Evolutionary conservation across 2,113 vertebrate genomes (phyloP).

Genomic region (Neomonachus schauinslandi): DNA sequence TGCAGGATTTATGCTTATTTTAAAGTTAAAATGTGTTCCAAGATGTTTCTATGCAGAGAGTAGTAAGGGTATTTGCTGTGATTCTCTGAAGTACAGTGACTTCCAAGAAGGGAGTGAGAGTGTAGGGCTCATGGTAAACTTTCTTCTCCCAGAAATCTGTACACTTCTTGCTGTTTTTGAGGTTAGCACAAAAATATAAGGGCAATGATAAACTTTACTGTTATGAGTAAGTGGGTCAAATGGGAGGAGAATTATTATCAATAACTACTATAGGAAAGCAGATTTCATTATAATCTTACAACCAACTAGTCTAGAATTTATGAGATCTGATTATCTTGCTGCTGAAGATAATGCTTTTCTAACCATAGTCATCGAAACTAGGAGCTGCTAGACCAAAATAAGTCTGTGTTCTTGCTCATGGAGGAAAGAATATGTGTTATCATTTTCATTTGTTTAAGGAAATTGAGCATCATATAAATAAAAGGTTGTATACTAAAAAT

Average conservation of each 20-base stretch:
- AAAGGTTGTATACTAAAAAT: neutral
- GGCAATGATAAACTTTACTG: neutral
- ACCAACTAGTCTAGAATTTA: neutral
- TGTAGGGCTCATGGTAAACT: neutral
- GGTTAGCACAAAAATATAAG: neutral
- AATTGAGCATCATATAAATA: neutral
- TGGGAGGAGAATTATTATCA: neutral
- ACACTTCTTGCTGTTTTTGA: neutral
- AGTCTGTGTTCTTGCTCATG: neutral
- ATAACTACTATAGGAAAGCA: neutral
- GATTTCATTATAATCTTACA: neutral
- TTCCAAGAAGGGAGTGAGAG: neutral
- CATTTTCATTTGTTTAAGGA: neutral
- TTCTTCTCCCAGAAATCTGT: neutral
- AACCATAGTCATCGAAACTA: neutral
- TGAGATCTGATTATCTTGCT: neutral
- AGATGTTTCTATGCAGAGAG: neutral
- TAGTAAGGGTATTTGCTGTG: neutral
- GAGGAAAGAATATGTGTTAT: neutral
- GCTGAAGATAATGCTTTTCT: neutral
- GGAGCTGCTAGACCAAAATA: neutral
- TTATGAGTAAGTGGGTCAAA: neutral
- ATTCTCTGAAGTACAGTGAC: neutral
- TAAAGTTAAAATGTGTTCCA: slow-evolving; percentile 9
- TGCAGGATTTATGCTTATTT: slow-evolving; percentile 1